Conservation (phyloP, 2,113 vertebrate genomes). For the Noturus placidus region DNA sequence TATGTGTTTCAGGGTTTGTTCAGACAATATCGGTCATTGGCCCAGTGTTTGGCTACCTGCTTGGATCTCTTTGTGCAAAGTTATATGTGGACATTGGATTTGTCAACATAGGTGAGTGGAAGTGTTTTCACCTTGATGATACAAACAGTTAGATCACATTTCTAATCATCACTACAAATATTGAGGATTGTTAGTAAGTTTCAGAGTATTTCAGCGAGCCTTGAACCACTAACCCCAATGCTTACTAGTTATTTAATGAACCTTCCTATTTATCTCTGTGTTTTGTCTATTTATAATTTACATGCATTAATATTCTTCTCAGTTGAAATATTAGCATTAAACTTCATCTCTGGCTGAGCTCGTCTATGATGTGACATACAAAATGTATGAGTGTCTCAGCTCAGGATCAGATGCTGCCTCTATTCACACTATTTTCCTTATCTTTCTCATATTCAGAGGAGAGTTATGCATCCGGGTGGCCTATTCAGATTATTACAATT, state of each 20-base stretch:
- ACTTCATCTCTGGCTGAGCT: neutral
- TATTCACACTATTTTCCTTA: neutral
- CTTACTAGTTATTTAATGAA: neutral
- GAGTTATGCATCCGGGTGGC: neutral
- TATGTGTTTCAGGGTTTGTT: conserved; percentile 73
- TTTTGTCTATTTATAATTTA: neutral
- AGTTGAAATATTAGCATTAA: neutral
- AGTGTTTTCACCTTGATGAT: neutral
- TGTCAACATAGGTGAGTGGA: conserved; percentile 79
- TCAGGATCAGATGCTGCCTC: neutral
- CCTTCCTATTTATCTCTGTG: neutral
- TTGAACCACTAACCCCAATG: neutral
- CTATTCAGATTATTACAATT: neutral
- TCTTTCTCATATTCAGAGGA: neutral
- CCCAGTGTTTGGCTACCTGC: conserved; percentile 83
- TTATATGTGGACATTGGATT: conserved; percentile 85
- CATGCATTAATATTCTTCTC: neutral
- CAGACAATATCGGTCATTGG: conserved; percentile 83
- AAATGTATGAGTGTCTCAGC: neutral
- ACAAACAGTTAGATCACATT: neutral
- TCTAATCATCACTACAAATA: neutral
- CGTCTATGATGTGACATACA: too few relatives aligned
- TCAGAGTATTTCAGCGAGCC: neutral
- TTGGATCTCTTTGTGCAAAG: conserved; percentile 83
- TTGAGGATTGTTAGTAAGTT: neutral